Percentiles rank a stretch among this genome's conserved stretches.
phyloP scores from a whole-genome alignment of 2,888 invertebrate species.

The Parnassius smintheus region DNA sequence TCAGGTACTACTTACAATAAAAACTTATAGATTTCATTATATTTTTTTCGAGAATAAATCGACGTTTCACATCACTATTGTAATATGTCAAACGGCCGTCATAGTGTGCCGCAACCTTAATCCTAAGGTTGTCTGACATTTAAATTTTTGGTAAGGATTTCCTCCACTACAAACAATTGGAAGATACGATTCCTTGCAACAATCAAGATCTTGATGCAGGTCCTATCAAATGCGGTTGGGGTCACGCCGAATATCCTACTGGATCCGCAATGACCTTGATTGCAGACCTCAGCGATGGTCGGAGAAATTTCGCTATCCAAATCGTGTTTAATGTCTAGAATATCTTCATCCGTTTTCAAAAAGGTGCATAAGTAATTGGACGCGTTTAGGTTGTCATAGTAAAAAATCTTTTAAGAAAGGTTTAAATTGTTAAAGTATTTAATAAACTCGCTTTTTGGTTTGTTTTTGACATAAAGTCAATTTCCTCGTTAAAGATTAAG shows the following conservation, averaged over 20 bases:
- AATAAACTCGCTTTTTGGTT: conserved; percentile 6
- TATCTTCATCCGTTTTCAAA: not conserved
- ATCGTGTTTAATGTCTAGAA: conserved; percentile 1
- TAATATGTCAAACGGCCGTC: too few relatives aligned
- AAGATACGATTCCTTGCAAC: conserved; percentile 76
- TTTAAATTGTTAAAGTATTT: conserved; percentile 10
- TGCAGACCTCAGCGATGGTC: conserved; percentile 85
- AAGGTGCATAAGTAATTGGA: not conserved
- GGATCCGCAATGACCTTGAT: conserved; percentile 91
- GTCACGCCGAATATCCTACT: conserved; percentile 93
- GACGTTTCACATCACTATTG: too few relatives aligned
- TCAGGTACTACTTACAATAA: too few relatives aligned
- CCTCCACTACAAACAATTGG: conserved; percentile 87
- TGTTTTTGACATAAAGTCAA: conserved; percentile 4
- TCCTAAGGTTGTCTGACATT: conserved; percentile 86
- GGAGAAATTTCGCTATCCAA: conserved; percentile 48
- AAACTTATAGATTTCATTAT: too few relatives aligned
- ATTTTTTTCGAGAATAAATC: too few relatives aligned
- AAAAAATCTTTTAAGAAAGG: conserved; percentile 4
- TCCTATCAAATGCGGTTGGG: conserved; percentile 89
- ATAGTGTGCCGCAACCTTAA: conserved; percentile 46
- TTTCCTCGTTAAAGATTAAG: conserved; percentile 4
- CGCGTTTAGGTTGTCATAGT: not conserved
- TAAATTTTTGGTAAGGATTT: conserved; percentile 85
- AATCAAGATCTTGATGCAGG: conserved; percentile 88